These are phyloP conservation scores for Sphecodes monilicornis DNA, from an alignment of 2,888 invertebrate genomes.

Conservation along the genomic window DNA sequence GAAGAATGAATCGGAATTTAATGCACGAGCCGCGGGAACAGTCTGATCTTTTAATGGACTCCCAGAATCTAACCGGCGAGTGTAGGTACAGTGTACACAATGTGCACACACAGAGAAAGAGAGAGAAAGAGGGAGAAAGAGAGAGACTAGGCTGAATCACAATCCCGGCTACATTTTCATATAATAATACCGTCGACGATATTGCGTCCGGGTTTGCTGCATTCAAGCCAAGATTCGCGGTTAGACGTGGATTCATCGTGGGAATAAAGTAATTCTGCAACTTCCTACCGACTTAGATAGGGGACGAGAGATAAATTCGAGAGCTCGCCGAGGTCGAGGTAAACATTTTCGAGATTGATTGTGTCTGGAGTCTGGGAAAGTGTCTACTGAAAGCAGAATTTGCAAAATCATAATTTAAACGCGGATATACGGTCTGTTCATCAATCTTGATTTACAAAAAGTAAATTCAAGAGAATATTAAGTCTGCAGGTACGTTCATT, in stretches of 20 bases:
- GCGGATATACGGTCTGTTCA: not conserved
- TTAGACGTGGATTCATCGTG: not conserved
- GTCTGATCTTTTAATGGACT: slow-evolving; percentile 52
- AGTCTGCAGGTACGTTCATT: too few species aligned
- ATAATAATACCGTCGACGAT: slow-evolving; percentile 19
- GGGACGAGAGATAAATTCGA: slow-evolving; percentile 1
- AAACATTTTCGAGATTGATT: slow-evolving; percentile 41
- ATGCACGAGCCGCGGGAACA: slow-evolving; percentile 36
- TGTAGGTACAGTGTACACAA: too few species aligned
- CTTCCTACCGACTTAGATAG: not conserved
- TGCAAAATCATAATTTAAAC: too few species aligned
- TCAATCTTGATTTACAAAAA: not conserved
- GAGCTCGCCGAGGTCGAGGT: not conserved
- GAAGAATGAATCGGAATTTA: slow-evolving; percentile 42
- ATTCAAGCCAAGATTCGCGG: slow-evolving; percentile 6
- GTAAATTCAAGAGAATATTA: too few species aligned
- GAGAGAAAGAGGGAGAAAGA: not conserved
- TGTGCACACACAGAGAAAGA: not conserved
- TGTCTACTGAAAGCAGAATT: not conserved
- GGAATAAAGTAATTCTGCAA: slow-evolving; percentile 15
- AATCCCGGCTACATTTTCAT: slow-evolving; percentile 29
- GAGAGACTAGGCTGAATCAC: not conserved
- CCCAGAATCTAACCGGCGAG: not conserved
- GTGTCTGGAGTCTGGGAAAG: not conserved
- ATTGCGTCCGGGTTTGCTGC: slow-evolving; percentile 18